Evolutionary conservation across 1,140 invertebrate genomes (phyloP), one percentile per base, ranked within the genome.

Genomic region (Camponotus pennsylvanicus): DNA sequence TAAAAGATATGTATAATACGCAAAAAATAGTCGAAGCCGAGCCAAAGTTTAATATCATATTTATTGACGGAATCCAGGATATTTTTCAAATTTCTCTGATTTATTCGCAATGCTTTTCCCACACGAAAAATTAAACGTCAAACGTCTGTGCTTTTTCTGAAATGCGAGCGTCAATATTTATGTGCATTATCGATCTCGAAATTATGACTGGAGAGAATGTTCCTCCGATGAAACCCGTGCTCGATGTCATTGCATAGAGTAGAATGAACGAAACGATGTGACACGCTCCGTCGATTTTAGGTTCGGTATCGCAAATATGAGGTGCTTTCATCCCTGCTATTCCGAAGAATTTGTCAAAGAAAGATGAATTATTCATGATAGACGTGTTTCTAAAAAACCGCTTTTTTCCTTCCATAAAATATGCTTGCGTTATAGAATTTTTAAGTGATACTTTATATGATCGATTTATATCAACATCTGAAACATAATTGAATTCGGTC

Each of bases 101-200:
- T 69, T 69, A 9, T 52, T 52, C n/a, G 4, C 37, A 63, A 32
- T 6, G 77, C n/a, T 37, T 79, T 67, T 69, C 5, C 15, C 8
- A 34, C 13, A 1, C 8, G 8, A 69, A 52, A 79, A 79, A 69
- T 69, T 55, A 79, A 79, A 79, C n/a, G 61, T 55, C 76, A 79
- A 79, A 11, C 45, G n/a, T 66, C 18, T 21, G 6, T 7, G 8
- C 4, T 69, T 79, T 27, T 52, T 69, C 32, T 79, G 13, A 69
- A 13, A 69, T 69, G 34, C 8, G n/a, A 67, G 45, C 45, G n/a
- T 69, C 63, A 69, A 79, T 69, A 79, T 79, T 79, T 79, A 79
- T 69, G 45, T 63, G 63, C 63, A 69, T 69, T 79, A 79, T 79
- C 64, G 77, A 55, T 69, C 63, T 27, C 5, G n/a, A 6, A 69